A percentile compares a stretch with the other conserved stretches of the same genome.
Conservation (phyloP, 2,888 invertebrate species). For the Pammene fasciana region DNA sequence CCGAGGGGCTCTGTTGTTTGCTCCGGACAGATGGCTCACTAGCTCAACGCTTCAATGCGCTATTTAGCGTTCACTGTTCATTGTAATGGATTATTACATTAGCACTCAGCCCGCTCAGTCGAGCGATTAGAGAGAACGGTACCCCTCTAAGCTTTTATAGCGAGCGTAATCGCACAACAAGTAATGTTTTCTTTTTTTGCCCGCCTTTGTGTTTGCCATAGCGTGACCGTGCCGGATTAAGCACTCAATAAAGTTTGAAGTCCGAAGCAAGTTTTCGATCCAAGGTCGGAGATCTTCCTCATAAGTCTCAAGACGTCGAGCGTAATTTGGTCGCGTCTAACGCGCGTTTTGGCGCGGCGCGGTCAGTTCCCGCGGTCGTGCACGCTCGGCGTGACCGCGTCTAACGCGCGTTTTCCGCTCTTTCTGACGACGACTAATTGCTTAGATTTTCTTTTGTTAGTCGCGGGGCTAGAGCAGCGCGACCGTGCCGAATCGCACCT, state of each 20-base stretch:
- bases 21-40: slow-evolving; percentile 76
- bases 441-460: slow-evolving; percentile 84
- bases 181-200: slow-evolving; percentile 63
- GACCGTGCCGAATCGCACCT: slow-evolving; percentile 81
- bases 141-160: slow-evolving; percentile 69
- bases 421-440: slow-evolving; percentile 83
- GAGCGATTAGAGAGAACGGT: slow-evolving; percentile 70
- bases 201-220: slow-evolving; percentile 56
- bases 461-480: slow-evolving; percentile 77
- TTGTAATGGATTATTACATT: slow-evolving; percentile 84
- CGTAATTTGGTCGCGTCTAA: slow-evolving; percentile 16
- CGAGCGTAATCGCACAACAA: slow-evolving; percentile 69
- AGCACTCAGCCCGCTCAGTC: slow-evolving; percentile 81
- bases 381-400: slow-evolving; percentile 71
- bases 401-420: slow-evolving; percentile 83
- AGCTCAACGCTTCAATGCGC: slow-evolving; percentile 77
- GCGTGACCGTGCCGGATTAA: slow-evolving; percentile 58
- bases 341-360: slow-evolving; percentile 55
- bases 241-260: slow-evolving; percentile 59
- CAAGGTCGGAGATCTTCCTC: slow-evolving; percentile 45
- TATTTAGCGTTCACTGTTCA: slow-evolving; percentile 81
- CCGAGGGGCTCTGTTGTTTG: slow-evolving; percentile 67
- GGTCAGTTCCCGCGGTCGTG: slow-evolving; percentile 60
- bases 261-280: slow-evolving; percentile 38
- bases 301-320: neutral